These are phyloP conservation scores for Syndactyla subalaris DNA, from an alignment of 2,797 vertebrate species.

Conservation along the genomic window DNA sequence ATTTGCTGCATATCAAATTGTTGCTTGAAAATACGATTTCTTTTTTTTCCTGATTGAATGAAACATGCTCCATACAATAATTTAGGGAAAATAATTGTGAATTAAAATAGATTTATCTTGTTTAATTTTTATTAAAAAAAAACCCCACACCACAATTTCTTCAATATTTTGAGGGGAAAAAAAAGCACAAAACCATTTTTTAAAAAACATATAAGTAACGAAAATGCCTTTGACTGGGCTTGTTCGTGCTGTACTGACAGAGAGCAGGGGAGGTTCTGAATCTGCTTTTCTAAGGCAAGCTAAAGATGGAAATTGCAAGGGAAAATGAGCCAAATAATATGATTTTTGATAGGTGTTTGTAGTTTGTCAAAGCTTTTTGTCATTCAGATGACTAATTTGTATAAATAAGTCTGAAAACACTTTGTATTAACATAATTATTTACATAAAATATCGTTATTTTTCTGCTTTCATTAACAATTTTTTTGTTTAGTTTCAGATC, in stretches of 20 bases:
- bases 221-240: constrained; percentile 5
- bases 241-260: neutral
- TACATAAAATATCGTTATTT: constrained; percentile 60
- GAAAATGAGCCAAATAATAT: constrained; percentile 55
- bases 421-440: constrained; percentile 65
- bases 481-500: constrained; percentile 62
- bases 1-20: neutral
- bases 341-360: constrained; percentile 64
- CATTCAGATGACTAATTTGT: constrained; percentile 65
- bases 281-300: constrained; percentile 34
- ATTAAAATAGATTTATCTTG: constrained; percentile 5
- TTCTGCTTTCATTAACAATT: constrained; percentile 65
- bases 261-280: neutral
- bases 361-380: constrained; percentile 65
- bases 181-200: neutral
- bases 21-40: neutral
- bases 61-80: neutral
- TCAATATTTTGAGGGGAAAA: neutral
- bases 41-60: neutral
- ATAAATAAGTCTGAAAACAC: constrained; percentile 64
- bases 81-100: neutral
- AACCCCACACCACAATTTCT: neutral
- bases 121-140: neutral
- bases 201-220: neutral
- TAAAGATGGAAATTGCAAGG: constrained; percentile 30